These are phyloP conservation scores for Falco cherrug DNA, from an alignment of 2,797 vertebrate species.

Conservation along the genomic window DNA sequence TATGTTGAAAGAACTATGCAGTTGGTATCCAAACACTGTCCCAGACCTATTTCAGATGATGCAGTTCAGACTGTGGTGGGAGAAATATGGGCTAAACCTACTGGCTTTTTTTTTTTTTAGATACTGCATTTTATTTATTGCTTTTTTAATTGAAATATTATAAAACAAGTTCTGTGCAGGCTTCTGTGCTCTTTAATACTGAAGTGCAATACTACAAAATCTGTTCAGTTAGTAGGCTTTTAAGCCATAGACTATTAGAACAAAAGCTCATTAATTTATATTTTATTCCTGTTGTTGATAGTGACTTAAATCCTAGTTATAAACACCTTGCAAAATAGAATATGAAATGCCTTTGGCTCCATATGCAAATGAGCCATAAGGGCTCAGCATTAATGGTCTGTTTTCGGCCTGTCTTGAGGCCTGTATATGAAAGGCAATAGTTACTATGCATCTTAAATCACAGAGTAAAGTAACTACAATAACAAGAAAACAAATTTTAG, in stretches of 20 bases:
- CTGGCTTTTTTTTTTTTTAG: not conserved
- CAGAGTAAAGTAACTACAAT: not conserved
- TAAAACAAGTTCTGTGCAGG: not conserved
- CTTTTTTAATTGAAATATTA: not conserved
- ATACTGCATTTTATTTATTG: conserved; percentile 6
- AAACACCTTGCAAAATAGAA: not conserved
- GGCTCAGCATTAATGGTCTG: not conserved
- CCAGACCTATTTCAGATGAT: not conserved
- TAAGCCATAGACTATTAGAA: not conserved
- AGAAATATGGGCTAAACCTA: not conserved
- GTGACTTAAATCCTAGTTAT: not conserved
- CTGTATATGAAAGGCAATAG: not conserved
- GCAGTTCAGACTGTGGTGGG: not conserved
- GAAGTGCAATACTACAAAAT: conserved; percentile 31
- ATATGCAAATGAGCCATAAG: not conserved
- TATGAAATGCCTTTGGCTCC: not conserved
- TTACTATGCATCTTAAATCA: not conserved
- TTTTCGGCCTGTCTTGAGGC: not conserved
- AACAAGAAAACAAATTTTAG: not conserved
- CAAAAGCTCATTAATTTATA: not conserved
- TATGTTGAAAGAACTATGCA: not conserved
- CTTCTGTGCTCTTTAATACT: not conserved
- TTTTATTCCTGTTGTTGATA: not conserved
- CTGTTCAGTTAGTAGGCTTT: not conserved
- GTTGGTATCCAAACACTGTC: not conserved